phyloP scores from a whole-genome alignment of 2,113 vertebrate species.

The Nymphicus hollandicus region DNA sequence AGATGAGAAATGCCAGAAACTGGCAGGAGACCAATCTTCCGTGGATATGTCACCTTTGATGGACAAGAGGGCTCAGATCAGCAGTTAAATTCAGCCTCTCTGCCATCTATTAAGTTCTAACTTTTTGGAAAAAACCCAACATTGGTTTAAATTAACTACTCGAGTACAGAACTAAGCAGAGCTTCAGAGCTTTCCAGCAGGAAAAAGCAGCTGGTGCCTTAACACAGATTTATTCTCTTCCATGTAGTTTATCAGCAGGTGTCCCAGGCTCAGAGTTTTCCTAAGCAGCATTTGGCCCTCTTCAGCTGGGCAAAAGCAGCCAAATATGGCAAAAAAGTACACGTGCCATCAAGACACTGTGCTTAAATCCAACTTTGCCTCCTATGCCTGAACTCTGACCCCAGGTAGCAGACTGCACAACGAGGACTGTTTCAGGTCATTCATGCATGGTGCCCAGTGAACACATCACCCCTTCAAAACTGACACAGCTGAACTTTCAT shows the following conservation, averaged over 20 bases:
- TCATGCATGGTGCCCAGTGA: rapidly evolving
- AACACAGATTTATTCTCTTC: not conserved
- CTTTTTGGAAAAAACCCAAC: not conserved
- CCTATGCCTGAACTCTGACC: not conserved
- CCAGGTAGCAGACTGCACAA: not conserved
- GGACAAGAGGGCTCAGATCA: not conserved
- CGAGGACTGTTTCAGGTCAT: not conserved
- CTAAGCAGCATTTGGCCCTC: not conserved
- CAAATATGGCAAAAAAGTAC: not conserved
- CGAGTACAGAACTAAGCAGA: not conserved
- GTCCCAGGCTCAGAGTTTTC: not conserved
- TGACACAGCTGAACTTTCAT: not conserved
- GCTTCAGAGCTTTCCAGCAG: not conserved
- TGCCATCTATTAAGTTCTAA: not conserved
- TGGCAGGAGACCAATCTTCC: not conserved
- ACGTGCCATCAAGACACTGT: not conserved
- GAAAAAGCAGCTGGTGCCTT: not conserved
- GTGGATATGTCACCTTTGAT: not conserved
- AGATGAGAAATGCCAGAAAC: not conserved
- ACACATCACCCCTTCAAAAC: not conserved
- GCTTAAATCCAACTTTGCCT: not conserved
- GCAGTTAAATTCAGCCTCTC: not conserved
- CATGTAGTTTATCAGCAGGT: not conserved
- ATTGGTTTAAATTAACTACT: not conserved
- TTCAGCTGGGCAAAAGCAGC: not conserved